phyloP scores from a whole-genome alignment of 2,113 vertebrate genomes.

The Aramus guarauna region DNA sequence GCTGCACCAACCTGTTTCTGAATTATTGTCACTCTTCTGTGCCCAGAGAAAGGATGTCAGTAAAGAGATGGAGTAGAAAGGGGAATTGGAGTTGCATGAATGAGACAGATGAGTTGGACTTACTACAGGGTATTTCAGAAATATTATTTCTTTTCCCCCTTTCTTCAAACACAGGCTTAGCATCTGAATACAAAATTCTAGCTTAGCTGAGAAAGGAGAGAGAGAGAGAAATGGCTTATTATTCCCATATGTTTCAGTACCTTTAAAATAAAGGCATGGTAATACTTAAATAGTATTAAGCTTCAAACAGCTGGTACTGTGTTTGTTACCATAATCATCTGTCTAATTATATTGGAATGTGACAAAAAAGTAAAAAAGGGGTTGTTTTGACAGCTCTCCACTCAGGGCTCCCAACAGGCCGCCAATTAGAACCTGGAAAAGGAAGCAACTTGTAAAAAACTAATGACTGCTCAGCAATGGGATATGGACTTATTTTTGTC shows the following conservation, averaged over 20 bases:
- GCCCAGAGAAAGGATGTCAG: background rate
- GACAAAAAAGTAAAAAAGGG: slow-evolving; percentile 28
- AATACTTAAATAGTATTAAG: slow-evolving; percentile 73
- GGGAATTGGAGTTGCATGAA: slow-evolving; percentile 24
- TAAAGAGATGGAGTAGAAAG: background rate
- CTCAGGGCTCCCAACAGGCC: slow-evolving; percentile 52
- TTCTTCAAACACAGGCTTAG: slow-evolving; percentile 38
- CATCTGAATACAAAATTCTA: slow-evolving; percentile 46
- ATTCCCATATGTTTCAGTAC: slow-evolving; percentile 64
- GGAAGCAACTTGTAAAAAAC: slow-evolving; percentile 57
- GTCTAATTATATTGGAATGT: slow-evolving; percentile 85
- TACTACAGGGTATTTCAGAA: slow-evolving; percentile 37
- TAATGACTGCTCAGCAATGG: background rate
- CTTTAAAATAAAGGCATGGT: slow-evolving; percentile 61
- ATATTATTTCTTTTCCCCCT: background rate
- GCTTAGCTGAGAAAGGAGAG: slow-evolving; percentile 13
- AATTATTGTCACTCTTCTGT: background rate
- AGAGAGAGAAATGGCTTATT: slow-evolving; percentile 56
- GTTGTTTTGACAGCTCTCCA: slow-evolving; percentile 77
- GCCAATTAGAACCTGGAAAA: slow-evolving; percentile 52
- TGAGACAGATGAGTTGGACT: slow-evolving; percentile 62
- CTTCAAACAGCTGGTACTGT: slow-evolving; percentile 79
- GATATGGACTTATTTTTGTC: slow-evolving; percentile 7
- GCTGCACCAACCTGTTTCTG: background rate
- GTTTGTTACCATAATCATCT: slow-evolving; percentile 80